These are phyloP conservation scores for Antedon mediterranea DNA, from an alignment of 53 echinoderm and acorn worm genomes.

Conservation along the genomic window DNA sequence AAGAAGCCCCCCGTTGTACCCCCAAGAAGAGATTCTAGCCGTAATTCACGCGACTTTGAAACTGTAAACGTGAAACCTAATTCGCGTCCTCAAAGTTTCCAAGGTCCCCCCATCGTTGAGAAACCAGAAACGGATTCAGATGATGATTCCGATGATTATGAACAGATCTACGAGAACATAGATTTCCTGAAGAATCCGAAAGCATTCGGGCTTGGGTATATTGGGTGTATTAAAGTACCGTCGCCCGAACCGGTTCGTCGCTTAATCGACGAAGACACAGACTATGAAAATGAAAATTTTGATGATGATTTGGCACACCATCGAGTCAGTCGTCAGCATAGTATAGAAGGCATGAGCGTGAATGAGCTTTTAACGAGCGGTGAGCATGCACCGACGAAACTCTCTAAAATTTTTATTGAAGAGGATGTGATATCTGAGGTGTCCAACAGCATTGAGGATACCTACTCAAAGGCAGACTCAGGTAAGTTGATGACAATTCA, in stretches of 20 bases:
- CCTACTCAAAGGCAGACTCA: neutral
- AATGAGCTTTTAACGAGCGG: neutral
- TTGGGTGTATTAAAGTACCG: neutral
- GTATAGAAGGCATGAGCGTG: neutral
- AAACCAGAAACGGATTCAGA: neutral
- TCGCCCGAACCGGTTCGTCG: neutral
- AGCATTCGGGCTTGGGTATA: neutral
- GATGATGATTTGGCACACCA: neutral
- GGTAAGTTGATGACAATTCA: too few relatives aligned
- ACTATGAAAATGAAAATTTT: neutral
- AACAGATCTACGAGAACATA: constrained; percentile 52
- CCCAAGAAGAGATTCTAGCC: neutral
- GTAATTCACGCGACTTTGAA: neutral
- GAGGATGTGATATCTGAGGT: neutral
- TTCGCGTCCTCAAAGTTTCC: neutral
- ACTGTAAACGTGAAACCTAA: neutral
- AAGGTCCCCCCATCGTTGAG: neutral
- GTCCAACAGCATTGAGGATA: neutral
- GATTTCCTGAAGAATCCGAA: constrained; percentile 14
- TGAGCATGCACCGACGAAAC: neutral
- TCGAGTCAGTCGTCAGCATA: neutral
- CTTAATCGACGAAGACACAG: neutral
- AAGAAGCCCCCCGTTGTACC: neutral
- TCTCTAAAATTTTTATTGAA: neutral
- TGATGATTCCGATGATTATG: constrained; percentile 39